Evolutionary conservation across 2,113 vertebrate species (phyloP).

Genomic region (Sceloporus tristichus): DNA sequence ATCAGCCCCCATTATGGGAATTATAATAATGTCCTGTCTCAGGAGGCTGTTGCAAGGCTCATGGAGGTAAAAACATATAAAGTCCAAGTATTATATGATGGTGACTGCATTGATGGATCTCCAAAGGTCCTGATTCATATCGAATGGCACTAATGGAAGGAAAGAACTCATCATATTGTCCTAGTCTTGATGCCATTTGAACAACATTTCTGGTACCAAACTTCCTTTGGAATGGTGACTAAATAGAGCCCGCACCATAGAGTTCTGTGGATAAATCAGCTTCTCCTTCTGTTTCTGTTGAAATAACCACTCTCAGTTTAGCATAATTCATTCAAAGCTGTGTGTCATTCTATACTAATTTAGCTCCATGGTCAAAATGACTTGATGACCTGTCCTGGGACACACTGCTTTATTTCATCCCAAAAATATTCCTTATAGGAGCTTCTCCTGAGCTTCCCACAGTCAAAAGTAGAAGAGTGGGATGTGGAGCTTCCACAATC

Average conservation of each 20-base stretch:
- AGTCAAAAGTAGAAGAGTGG: too few species aligned
- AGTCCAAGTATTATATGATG: not conserved
- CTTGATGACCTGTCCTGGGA: too few species aligned
- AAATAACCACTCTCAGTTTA: not conserved
- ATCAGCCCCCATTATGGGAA: not conserved
- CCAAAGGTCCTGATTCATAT: not conserved
- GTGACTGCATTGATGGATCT: not conserved
- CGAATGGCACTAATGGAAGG: not conserved
- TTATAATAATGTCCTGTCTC: not conserved
- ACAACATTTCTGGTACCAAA: not conserved
- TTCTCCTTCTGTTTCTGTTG: not conserved
- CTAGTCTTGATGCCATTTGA: not conserved
- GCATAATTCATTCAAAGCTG: not conserved
- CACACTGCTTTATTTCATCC: not conserved
- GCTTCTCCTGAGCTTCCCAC: not conserved
- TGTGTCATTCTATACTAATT: not conserved
- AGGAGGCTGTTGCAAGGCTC: not conserved
- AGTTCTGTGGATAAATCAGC: not conserved
- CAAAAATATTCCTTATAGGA: not conserved
- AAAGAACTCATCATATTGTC: not conserved
- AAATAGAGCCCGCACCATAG: too few species aligned
- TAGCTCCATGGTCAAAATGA: not conserved
- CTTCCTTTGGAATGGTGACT: not conserved
- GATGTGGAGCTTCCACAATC: too few species aligned
- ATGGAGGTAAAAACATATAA: not conserved